Conservation (phyloP, 2,113 vertebrate species). For the Dicerorhinus sumatrensis region DNA sequence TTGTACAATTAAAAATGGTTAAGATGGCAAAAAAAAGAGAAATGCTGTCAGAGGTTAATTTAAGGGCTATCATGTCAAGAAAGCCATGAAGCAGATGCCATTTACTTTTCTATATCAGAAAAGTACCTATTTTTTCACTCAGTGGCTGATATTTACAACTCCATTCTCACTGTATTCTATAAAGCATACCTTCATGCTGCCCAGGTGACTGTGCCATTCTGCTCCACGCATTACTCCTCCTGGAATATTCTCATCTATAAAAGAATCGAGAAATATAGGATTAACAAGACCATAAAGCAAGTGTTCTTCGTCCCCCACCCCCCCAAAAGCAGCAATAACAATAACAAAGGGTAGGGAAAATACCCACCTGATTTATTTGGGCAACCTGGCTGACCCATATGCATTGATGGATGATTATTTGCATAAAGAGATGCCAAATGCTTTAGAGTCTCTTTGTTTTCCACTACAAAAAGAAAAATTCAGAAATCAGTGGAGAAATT, state of each 20-base stretch:
- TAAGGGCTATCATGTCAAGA: background rate
- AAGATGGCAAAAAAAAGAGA: background rate
- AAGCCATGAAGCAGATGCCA: background rate
- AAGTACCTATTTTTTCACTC: background rate
- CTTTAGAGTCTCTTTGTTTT: conserved; percentile 95
- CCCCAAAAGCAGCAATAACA: background rate
- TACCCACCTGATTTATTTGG: conserved; percentile 93
- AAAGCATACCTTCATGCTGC: conserved; percentile 96
- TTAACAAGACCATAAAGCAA: conserved; percentile 17
- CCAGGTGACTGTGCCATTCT: conserved; percentile 95
- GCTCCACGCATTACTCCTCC: conserved; percentile 96
- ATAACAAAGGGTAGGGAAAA: background rate
- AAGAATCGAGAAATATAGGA: conserved; percentile 52
- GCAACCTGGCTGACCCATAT: conserved; percentile 93
- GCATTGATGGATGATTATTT: conserved; percentile 95
- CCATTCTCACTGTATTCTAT: background rate
- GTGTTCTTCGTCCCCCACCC: background rate
- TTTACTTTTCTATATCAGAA: background rate
- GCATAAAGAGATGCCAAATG: conserved; percentile 96
- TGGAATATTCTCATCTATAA: conserved; percentile 89
- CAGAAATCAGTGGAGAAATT: conserved; percentile 61
- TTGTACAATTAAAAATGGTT: conserved; percentile 2
- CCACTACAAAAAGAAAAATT: conserved; percentile 87
- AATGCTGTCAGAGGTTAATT: background rate
- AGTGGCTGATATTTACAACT: background rate